Base-by-base conservation (phyloP, 2,888 invertebrate genomes). In the Actias luna region DNA sequence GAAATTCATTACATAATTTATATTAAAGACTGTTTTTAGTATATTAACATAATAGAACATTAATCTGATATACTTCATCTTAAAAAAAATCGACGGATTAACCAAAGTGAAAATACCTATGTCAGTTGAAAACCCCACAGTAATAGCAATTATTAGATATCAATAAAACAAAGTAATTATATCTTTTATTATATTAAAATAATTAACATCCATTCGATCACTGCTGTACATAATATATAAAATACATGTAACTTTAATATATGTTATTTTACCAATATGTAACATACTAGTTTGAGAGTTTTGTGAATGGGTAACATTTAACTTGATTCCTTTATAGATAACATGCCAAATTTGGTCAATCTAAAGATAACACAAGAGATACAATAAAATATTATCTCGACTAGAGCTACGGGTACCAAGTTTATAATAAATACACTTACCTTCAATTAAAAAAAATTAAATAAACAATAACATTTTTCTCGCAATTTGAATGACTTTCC, bases 171-270 rank as follows among this genome's bases (percentile, higher is more conserved):
- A 50, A 16, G 22, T 25, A 59, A n/a, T 60, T 27, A 25, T 31
- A 65, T 50, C 25, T 62, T 76, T 50, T 25, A 12, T 71, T 79
- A 75, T 76, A 78, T 78, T 82, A 77, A 80, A 83, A 82, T 82
- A 75, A 73, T 78, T 64, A 75, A 76, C 71, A 77, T 74, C 73
- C 78, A 75, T 74, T 75, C 74, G 69, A 67, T 75, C 66, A 70
- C 72, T 74, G 77, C 71, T 74, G 66, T 69, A 74, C 70, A 71
- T 70, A 72, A 73, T 68, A 70, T 72, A 70, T 67, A 69, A 69
- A 69, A 68, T 67, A 68, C 66, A 71, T 50, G 61, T 57, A 70
- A 64, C 71, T 64, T 71, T 65, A 65, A 72, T 65, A 66, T 64
- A 65, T 67, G 64, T 66, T 65, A n/a, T 59, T 57, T 39, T 42